Conservation (phyloP, 2,888 invertebrate genomes). For the Ypsolopha sequella region DNA sequence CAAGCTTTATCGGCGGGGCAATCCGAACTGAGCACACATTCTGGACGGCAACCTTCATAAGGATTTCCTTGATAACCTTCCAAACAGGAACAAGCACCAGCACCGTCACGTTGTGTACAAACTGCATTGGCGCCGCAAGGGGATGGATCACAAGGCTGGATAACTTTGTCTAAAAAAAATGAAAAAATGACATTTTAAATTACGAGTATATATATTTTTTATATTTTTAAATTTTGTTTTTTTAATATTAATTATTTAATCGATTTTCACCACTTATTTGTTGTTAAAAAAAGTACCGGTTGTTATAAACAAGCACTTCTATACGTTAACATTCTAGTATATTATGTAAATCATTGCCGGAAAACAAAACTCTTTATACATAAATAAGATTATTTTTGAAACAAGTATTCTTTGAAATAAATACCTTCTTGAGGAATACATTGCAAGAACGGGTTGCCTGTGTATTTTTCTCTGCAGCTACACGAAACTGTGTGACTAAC, state of each 20-base stretch:
- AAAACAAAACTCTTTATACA: too few relatives aligned
- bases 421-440: slow-evolving; percentile 74
- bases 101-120: slow-evolving; percentile 81
- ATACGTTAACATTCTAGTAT: too few relatives aligned
- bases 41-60: slow-evolving; percentile 87
- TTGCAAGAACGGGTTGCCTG: slow-evolving; percentile 87
- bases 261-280: too few relatives aligned
- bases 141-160: slow-evolving; percentile 86
- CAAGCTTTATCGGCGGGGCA: slow-evolving; percentile 88
- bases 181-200: too few relatives aligned
- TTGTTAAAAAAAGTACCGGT: too few relatives aligned
- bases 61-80: slow-evolving; percentile 88
- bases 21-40: slow-evolving; percentile 88
- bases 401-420: slow-evolving; percentile 7
- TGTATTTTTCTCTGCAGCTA: slow-evolving; percentile 79
- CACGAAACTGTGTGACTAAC: slow-evolving; percentile 87
- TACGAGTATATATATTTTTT: too few relatives aligned
- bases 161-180: slow-evolving; percentile 60
- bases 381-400: too few relatives aligned
- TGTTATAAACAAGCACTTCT: too few relatives aligned
- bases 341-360: too few relatives aligned
- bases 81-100: slow-evolving; percentile 84
- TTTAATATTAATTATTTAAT: too few relatives aligned
- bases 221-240: too few relatives aligned
- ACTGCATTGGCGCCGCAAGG: slow-evolving; percentile 90